Evolutionary conservation across 2,888 invertebrate genomes (phyloP).

Genomic region (Graphium colonna): DNA sequence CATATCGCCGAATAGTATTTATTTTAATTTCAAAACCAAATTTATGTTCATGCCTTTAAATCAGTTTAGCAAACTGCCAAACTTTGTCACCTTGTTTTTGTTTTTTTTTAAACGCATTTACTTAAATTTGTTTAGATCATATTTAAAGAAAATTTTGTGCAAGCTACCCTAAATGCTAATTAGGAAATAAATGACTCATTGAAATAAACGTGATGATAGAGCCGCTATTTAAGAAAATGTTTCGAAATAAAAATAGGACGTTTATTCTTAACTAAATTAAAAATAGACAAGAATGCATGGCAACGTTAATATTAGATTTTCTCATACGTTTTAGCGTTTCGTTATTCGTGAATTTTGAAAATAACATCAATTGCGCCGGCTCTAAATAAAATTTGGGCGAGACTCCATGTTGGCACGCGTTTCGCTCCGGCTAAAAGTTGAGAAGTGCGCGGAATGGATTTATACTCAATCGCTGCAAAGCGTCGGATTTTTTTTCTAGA

Average conservation of each 20-base stretch:
- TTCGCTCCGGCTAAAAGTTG: constrained; percentile 12
- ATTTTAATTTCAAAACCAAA: too few species aligned
- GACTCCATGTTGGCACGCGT: constrained; percentile 22
- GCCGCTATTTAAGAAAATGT: background rate
- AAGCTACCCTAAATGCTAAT: background rate
- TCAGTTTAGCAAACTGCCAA: too few species aligned
- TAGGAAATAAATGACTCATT: background rate
- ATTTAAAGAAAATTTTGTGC: too few species aligned
- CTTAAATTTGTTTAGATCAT: too few species aligned
- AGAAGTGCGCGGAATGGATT: constrained; percentile 4
- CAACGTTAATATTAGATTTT: constrained; percentile 4
- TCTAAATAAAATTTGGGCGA: constrained; percentile 20
- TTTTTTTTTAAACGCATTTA: too few species aligned
- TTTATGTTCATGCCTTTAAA: too few species aligned
- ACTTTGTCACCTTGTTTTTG: too few species aligned
- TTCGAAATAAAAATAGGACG: background rate
- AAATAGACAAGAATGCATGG: background rate
- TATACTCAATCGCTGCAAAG: constrained; percentile 3
- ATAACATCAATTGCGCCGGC: constrained; percentile 8
- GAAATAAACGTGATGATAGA: background rate
- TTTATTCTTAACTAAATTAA: background rate
- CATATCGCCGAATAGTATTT: too few species aligned
- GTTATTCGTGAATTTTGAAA: constrained; percentile 3
- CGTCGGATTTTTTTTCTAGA: background rate
- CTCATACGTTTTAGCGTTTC: background rate